These are phyloP conservation scores for Cryptotis parvus DNA, from an alignment of 2,113 vertebrate genomes.

Conservation along the genomic window DNA sequence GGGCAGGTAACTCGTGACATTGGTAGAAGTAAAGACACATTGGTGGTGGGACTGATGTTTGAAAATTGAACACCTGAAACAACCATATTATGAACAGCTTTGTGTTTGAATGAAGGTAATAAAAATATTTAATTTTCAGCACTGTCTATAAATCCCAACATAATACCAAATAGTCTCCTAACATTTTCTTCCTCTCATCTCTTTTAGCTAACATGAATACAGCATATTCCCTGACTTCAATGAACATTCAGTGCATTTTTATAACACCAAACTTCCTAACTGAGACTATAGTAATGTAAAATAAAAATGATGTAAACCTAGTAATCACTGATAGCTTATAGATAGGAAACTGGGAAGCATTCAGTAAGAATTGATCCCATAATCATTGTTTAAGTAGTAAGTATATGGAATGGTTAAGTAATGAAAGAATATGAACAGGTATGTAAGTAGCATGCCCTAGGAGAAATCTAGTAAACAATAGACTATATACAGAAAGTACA, in stretches of 20 bases:
- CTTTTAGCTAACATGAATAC: constrained; percentile 11
- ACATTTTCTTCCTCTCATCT: neutral
- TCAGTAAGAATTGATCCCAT: neutral
- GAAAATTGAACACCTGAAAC: too few relatives aligned
- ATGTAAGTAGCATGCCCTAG: too few relatives aligned
- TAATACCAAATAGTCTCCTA: neutral
- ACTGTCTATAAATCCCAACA: neutral
- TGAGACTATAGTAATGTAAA: neutral
- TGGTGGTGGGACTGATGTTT: too few relatives aligned
- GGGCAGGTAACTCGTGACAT: too few relatives aligned
- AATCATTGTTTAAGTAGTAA: constrained; percentile 5
- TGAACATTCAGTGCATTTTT: neutral
- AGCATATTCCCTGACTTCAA: neutral
- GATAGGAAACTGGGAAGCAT: neutral
- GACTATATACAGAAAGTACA: neutral
- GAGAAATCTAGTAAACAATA: neutral
- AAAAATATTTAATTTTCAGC: neutral
- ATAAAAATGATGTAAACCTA: neutral
- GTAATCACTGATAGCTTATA: neutral
- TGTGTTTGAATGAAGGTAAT: too few relatives aligned
- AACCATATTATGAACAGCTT: too few relatives aligned
- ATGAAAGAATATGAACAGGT: neutral
- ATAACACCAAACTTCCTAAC: neutral
- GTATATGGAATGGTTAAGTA: neutral
- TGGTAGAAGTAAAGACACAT: too few relatives aligned